phyloP scores from a whole-genome alignment of 2,113 vertebrate genomes.

The Platysternon megacephalum region DNA sequence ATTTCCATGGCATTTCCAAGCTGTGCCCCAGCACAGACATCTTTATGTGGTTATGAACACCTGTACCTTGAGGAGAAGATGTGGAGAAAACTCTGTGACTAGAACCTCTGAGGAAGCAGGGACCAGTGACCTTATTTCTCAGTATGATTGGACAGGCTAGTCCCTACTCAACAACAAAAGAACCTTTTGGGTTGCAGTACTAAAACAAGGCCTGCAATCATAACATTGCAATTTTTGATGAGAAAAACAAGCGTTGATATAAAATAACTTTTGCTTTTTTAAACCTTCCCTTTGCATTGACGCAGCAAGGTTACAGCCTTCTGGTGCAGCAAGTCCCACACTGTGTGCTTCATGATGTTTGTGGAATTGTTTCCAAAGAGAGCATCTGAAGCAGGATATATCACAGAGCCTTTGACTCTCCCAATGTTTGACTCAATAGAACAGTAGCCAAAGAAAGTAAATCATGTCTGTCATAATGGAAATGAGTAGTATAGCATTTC shows the following conservation, averaged over 20 bases:
- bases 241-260: neutral
- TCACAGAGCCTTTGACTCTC: conserved; percentile 11
- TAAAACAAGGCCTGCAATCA: neutral
- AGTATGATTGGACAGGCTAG: neutral
- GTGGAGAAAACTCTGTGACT: neutral
- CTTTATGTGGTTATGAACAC: neutral
- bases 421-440: conserved; percentile 32
- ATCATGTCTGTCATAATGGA: conserved; percentile 26
- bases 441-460: conserved; percentile 32
- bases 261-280: neutral
- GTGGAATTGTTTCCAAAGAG: conserved; percentile 33
- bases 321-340: neutral
- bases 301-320: neutral
- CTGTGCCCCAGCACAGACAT: fast-evolving
- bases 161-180: neutral
- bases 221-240: neutral
- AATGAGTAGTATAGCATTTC: conserved; percentile 28
- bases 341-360: neutral
- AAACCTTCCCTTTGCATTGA: neutral
- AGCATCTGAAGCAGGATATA: neutral
- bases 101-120: neutral
- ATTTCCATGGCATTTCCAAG: neutral
- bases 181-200: neutral
- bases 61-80: neutral
- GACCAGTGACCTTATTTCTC: neutral